Percentiles rank a stretch among this genome's conserved stretches.
Conservation (phyloP, 2,888 invertebrate genomes). For the Abrostola triplasia region DNA sequence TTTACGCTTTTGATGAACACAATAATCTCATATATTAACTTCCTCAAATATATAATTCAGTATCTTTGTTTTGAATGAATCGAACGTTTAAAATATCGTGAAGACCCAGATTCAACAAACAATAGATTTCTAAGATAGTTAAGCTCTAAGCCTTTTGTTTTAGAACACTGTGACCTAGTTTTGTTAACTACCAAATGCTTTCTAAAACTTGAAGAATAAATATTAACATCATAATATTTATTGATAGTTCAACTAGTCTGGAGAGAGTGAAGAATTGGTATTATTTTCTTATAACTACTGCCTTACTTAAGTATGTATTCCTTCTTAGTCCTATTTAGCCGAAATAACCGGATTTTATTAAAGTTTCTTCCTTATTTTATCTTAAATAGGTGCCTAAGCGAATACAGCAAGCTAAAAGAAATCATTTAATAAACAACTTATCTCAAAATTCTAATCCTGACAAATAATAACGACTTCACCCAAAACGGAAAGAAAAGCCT, state of each 20-base stretch:
- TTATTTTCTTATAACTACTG: no score
- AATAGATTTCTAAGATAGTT: conserved; percentile 9
- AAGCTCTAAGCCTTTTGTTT: conserved; percentile 6
- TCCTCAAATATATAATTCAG: not conserved
- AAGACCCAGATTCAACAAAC: conserved; percentile 22
- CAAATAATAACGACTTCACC: not conserved
- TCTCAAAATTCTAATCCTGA: not conserved
- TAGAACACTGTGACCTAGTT: conserved; percentile 5
- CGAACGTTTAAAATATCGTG: not conserved
- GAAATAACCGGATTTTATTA: no score
- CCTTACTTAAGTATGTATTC: no score
- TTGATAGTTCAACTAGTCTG: not conserved
- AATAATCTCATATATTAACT: not conserved
- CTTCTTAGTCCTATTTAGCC: no score
- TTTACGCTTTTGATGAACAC: not conserved
- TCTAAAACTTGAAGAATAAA: not conserved
- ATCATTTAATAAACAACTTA: not conserved
- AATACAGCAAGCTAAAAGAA: no score
- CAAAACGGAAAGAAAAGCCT: not conserved
- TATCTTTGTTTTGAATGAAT: not conserved
- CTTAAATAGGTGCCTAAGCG: no score
- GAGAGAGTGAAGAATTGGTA: not conserved
- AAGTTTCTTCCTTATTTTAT: no score
- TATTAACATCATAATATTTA: not conserved
- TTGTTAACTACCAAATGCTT: conserved; percentile 5